These are phyloP conservation scores for Polydrusus tereticollis DNA, from an alignment of 2,888 invertebrate genomes.

Conservation along the genomic window DNA sequence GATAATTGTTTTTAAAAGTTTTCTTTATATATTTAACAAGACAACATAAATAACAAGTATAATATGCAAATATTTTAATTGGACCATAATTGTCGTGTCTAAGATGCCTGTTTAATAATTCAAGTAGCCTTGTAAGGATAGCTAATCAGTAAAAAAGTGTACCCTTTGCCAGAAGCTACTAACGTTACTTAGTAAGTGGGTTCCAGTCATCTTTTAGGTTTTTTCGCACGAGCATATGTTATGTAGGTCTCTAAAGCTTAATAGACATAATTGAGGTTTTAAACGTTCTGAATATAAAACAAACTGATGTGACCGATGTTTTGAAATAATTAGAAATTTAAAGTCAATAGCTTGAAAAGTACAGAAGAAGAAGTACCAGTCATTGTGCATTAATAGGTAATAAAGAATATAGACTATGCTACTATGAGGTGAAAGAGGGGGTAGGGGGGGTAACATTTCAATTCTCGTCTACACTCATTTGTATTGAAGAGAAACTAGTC, in stretches of 20 bases:
- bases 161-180: neutral
- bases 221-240: neutral
- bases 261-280: neutral
- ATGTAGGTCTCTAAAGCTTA: neutral
- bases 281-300: too few species aligned
- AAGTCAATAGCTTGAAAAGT: too few species aligned
- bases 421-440: too few species aligned
- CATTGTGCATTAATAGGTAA: too few species aligned
- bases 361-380: too few species aligned
- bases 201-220: neutral
- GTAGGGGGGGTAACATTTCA: too few species aligned
- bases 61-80: constrained; percentile 1
- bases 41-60: neutral
- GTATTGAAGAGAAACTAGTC: too few species aligned
- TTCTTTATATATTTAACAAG: neutral
- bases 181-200: neutral
- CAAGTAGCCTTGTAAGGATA: constrained; percentile 2
- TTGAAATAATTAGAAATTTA: too few species aligned
- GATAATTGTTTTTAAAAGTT: neutral
- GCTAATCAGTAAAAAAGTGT: neutral
- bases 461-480: too few species aligned
- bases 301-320: too few species aligned
- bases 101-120: neutral
- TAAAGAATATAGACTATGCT: too few species aligned
- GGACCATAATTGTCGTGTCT: neutral